Base-by-base conservation (phyloP, 2,888 invertebrate genomes). In the Acanthosoma haemorrhoidale region DNA sequence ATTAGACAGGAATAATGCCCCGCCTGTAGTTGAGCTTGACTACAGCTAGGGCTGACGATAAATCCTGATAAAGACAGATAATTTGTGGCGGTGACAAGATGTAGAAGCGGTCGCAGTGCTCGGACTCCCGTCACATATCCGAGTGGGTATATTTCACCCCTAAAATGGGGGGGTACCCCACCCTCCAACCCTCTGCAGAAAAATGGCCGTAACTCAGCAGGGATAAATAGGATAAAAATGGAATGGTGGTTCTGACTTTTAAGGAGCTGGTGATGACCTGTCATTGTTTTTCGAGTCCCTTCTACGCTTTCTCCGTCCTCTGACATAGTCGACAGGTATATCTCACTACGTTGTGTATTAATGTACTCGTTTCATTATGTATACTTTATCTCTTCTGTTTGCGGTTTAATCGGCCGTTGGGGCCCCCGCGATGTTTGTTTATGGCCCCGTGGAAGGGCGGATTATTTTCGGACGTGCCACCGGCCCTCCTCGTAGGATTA, bases 161-260 rank as follows among this genome's bases (percentile, higher is more conserved):
- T 32, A 4, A 32, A 6, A 4, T 9, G 32, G 5, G n/a, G n/a
- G n/a, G n/a, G n/a, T n/a, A n/a, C 9, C 9, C 43, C 1, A 11
- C 51, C 8, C 8, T 18, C 41, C 16, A 5, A 8, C 41, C 11
- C 4, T 4, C 51, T 25, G 51, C 51, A 51, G 51, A 51, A 51
- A 25, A 51, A 51, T 51, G 51, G 51, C 51, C 51, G 29, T 51
- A 51, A 51, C n/a, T 51, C 51, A 51, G n/a, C 13, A n/a, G 51
- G n/a, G 29, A 51, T 51, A 51, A 51, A 51, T 51, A 51, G 51
- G 25, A 21, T 51, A 25, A 51, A 25, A 51, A 21, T n/a, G 51
- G 51, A n/a, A n/a, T 4, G 6, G 5, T 0, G 29, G 51, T 25
- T 25, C 51, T n/a, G 51, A 25, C 51, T 51, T 51, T 13, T 43